Conservation (phyloP, 2,888 invertebrate species). For the Nowickia ferox region DNA sequence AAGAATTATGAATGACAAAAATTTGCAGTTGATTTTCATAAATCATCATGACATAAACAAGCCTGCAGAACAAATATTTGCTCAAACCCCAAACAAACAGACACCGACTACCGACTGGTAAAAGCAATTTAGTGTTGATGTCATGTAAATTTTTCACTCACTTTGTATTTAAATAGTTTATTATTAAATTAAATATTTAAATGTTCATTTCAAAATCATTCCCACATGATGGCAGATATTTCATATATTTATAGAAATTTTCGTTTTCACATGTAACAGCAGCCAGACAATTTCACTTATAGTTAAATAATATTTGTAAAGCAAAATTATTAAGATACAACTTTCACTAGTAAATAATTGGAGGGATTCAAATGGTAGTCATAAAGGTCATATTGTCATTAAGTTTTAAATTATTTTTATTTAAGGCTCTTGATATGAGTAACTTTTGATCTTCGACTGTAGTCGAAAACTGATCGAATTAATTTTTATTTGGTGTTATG, state of each 20-base stretch:
- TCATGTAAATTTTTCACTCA: not conserved
- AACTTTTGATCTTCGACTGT: too few species aligned
- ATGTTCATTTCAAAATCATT: not conserved
- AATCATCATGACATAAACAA: conserved; percentile 21
- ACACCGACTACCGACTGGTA: not conserved
- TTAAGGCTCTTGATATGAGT: too few species aligned
- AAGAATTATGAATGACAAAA: conserved; percentile 6
- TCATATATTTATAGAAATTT: not conserved
- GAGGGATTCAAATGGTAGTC: too few species aligned
- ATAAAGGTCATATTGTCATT: too few species aligned
- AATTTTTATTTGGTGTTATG: too few species aligned
- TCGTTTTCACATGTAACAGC: not conserved
- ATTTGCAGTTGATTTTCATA: conserved; percentile 40
- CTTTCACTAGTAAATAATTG: too few species aligned
- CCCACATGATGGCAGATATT: not conserved
- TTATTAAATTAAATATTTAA: not conserved
- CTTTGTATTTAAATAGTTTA: not conserved
- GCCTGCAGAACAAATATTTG: not conserved
- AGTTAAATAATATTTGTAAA: too few species aligned
- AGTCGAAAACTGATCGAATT: too few species aligned
- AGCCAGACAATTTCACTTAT: too few species aligned
- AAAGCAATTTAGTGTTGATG: not conserved
- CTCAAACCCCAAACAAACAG: not conserved
- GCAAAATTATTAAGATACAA: too few species aligned
- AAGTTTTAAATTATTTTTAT: too few species aligned